A percentile compares a stretch with the other conserved stretches of the same genome.
These are phyloP conservation scores for mouse (Mus musculus) DNA, from an alignment of 2,113 vertebrate genomes.

Conservation along the genomic window GRCm39 chr16:62281001-62281500, in stretches of 20 bases:
- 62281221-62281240: background rate
- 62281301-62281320: background rate
- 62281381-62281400: background rate
- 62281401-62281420: background rate
- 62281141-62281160: conserved; percentile 13
- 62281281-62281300: background rate
- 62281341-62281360: background rate
- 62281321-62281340: background rate
- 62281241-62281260: background rate
- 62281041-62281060: background rate
- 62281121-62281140: background rate
- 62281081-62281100: conserved; percentile 24
- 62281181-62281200: background rate
- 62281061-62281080: background rate
- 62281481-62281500: background rate
- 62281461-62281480: background rate
- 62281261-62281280: background rate
- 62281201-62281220: background rate
- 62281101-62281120: background rate
- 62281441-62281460: background rate
- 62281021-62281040: conserved; percentile 16
- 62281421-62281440: background rate
- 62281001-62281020: conserved; percentile 12
- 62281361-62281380: background rate
- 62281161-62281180: background rate